Evolutionary conservation across 30 jellyfish, hydroid and myxozoan genomes (phyloP).

Genomic region (Chironex yamaguchii): DNA sequence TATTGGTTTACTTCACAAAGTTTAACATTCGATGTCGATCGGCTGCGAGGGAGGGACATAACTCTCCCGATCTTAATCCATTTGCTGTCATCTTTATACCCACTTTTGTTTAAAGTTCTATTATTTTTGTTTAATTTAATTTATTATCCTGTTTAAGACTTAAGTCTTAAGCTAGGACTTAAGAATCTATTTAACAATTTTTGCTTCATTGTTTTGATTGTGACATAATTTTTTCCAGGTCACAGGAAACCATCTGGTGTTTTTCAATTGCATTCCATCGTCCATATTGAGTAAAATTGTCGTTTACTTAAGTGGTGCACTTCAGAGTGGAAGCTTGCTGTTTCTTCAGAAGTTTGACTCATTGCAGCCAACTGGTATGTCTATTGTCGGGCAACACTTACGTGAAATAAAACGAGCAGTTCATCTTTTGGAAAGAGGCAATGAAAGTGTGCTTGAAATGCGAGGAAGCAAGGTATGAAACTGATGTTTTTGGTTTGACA

Average conservation of each 20-base stretch:
- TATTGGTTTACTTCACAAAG: no score
- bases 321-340: slow-evolving; percentile 56
- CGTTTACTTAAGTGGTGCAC: slow-evolving; percentile 70
- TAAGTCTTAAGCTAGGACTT: no score
- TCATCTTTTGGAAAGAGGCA: slow-evolving; percentile 19
- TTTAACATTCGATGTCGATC: no score
- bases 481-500: no score
- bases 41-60: no score
- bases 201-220: no score
- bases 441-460: slow-evolving; percentile 16
- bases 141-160: no score
- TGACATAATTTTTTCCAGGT: neutral
- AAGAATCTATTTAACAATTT: no score
- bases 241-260: slow-evolving; percentile 48
- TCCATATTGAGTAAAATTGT: slow-evolving; percentile 23
- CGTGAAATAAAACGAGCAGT: slow-evolving; percentile 63
- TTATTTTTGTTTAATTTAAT: no score
- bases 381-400: slow-evolving; percentile 72
- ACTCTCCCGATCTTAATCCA: no score
- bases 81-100: no score
- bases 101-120: no score
- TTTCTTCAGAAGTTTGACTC: slow-evolving; percentile 35
- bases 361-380: slow-evolving; percentile 15
- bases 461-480: slow-evolving; percentile 30
- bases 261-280: slow-evolving; percentile 42